Percentiles rank a stretch among this genome's conserved stretches.
phyloP scores from a whole-genome alignment of 1,140 invertebrate genomes.

The Sminthurinus signatus region DNA sequence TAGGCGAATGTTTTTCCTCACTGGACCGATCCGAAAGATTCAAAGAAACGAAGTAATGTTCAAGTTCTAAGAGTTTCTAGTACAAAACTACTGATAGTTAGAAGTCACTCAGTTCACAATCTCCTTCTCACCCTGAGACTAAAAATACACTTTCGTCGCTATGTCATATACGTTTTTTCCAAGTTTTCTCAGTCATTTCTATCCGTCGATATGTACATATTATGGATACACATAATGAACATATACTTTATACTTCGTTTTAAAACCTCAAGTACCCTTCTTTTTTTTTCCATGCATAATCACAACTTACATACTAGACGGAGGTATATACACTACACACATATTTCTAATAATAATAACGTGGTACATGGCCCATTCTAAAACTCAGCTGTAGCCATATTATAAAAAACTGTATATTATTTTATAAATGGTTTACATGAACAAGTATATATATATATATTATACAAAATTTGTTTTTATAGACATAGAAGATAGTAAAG shows the following conservation, averaged over 20 bases:
- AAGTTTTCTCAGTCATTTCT: conserved; percentile 1
- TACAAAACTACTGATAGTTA: conserved; percentile 14
- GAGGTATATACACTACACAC: too few species aligned
- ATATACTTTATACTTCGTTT: too few species aligned
- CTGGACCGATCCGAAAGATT: conserved; percentile 5
- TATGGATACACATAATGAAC: neutral
- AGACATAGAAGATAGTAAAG: too few species aligned
- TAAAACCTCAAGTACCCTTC: neutral
- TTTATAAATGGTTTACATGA: too few species aligned
- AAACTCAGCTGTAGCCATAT: too few species aligned
- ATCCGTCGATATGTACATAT: neutral
- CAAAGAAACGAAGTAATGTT: conserved; percentile 8
- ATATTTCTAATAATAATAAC: too few species aligned
- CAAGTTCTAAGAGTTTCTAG: neutral
- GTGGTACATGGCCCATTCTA: too few species aligned
- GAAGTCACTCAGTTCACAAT: conserved; percentile 15
- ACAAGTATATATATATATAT: too few species aligned
- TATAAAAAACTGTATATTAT: too few species aligned
- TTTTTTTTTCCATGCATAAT: neutral
- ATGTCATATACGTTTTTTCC: too few species aligned
- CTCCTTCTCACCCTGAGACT: conserved; percentile 35
- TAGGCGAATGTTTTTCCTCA: neutral
- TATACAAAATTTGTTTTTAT: too few species aligned
- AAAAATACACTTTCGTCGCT: conserved; percentile 32
- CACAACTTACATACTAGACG: too few species aligned